Percentiles rank a stretch among this genome's conserved stretches.
Evolutionary conservation across 2,113 vertebrate species (phyloP).

Genomic region (Clarias gariepinus): DNA sequence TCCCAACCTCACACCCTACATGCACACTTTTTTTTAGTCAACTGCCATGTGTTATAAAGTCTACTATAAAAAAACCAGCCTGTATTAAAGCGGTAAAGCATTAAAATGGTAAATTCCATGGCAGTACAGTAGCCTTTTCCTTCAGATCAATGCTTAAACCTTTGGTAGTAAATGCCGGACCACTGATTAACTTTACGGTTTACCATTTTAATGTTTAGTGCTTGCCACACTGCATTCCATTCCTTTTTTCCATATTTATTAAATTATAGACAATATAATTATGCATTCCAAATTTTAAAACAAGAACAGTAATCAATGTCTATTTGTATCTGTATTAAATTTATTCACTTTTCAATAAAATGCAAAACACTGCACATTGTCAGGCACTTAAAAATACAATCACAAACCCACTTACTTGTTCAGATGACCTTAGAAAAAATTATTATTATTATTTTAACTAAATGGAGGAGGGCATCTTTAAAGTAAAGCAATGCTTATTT

Average conservation of each 20-base stretch:
- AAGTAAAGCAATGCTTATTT: slow-evolving; percentile 26
- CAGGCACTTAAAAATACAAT: neutral
- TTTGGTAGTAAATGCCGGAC: neutral
- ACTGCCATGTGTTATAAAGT: neutral
- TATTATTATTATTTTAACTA: neutral
- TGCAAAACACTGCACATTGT: neutral
- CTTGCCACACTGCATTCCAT: neutral
- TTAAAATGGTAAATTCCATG: neutral
- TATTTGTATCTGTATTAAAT: neutral
- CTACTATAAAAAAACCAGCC: slow-evolving; percentile 30
- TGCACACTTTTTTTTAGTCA: slow-evolving; percentile 39
- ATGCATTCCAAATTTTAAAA: neutral
- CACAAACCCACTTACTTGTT: neutral
- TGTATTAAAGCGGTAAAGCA: slow-evolving; percentile 16
- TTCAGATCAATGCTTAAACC: slow-evolving; percentile 5
- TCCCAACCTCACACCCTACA: neutral
- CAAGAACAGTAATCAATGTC: neutral
- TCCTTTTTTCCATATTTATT: slow-evolving; percentile 6
- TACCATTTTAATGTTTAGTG: slow-evolving; percentile 16
- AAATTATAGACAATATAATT: slow-evolving; percentile 4
- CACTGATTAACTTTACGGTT: slow-evolving; percentile 21
- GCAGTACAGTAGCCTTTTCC: slow-evolving; percentile 1
- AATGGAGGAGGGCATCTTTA: neutral
- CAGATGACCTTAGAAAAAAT: slow-evolving; percentile 13
- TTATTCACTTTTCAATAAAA: neutral